Evolutionary conservation across 2,113 vertebrate genomes (phyloP).

Genomic region (Uria aalge): DNA sequence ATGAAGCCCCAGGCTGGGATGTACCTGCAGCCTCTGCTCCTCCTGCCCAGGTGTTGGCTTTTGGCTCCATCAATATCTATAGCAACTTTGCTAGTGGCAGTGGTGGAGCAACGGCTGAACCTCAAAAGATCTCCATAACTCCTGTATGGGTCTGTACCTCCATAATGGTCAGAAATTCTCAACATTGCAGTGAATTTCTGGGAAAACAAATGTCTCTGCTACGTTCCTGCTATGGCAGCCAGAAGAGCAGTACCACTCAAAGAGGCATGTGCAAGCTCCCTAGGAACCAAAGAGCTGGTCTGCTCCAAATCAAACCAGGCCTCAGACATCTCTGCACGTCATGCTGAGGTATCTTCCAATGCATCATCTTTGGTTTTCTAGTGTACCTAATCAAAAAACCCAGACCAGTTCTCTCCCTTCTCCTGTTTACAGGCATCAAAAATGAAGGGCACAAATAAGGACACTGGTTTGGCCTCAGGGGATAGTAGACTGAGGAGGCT

Average conservation of each 20-base stretch:
- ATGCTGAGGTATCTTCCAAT: neutral
- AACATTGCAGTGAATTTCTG: neutral
- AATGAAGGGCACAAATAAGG: neutral
- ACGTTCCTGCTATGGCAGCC: neutral
- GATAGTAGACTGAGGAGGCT: neutral
- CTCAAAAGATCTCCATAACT: neutral
- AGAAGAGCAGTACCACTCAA: neutral
- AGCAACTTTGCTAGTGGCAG: neutral
- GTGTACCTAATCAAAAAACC: neutral
- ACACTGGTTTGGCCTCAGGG: neutral
- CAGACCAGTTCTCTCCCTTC: neutral
- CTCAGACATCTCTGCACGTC: neutral
- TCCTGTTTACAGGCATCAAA: neutral
- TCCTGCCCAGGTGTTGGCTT: accelerated
- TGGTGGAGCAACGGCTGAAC: neutral
- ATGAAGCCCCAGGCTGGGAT: neutral
- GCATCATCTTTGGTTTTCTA: neutral
- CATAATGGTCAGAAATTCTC: neutral
- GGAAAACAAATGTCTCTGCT: accelerated
- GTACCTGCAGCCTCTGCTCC: accelerated
- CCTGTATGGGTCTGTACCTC: neutral
- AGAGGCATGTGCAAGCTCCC: neutral
- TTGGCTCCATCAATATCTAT: neutral
- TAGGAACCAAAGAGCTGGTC: neutral
- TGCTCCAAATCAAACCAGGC: neutral